These are phyloP conservation scores for Saccostrea cuccullata DNA, from an alignment of 1,140 invertebrate species.

Conservation along the genomic window DNA sequence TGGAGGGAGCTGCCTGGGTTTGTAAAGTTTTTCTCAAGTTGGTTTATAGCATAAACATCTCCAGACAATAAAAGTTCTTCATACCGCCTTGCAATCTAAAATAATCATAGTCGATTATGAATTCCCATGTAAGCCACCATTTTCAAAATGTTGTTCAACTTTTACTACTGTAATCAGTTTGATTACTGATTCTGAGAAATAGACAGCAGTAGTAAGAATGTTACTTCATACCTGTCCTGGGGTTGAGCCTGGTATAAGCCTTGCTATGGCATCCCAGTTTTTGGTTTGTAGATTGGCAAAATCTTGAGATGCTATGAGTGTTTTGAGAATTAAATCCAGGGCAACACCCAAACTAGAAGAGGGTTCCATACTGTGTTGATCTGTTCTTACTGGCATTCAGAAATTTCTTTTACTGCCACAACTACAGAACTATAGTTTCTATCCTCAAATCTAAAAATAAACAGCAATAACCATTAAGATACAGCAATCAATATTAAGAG, in stretches of 20 bases:
- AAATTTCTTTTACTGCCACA: neutral
- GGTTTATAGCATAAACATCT: slow-evolving; percentile 61
- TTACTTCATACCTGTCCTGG: slow-evolving; percentile 69
- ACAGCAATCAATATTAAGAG: too few relatives aligned
- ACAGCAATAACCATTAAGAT: too few relatives aligned
- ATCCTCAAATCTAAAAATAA: neutral
- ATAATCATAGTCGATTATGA: neutral
- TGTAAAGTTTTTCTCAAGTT: slow-evolving; percentile 65
- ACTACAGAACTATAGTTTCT: neutral
- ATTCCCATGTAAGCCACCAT: too few relatives aligned
- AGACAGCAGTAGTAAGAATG: neutral
- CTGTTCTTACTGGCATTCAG: slow-evolving; percentile 34
- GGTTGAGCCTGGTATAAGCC: slow-evolving; percentile 74
- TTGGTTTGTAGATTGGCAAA: slow-evolving; percentile 72
- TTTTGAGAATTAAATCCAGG: slow-evolving; percentile 75
- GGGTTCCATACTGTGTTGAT: slow-evolving; percentile 58
- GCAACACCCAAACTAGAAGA: slow-evolving; percentile 65
- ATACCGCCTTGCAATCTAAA: slow-evolving; percentile 72
- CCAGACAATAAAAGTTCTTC: slow-evolving; percentile 69
- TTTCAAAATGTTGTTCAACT: too few relatives aligned
- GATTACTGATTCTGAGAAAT: neutral
- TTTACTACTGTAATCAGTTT: too few relatives aligned
- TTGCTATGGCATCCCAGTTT: slow-evolving; percentile 76
- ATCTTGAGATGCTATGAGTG: slow-evolving; percentile 71
- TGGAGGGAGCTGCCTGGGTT: slow-evolving; percentile 50